These are phyloP conservation scores for Pheosia gnoma DNA, from an alignment of 2,888 invertebrate genomes.

Conservation along the genomic window DNA sequence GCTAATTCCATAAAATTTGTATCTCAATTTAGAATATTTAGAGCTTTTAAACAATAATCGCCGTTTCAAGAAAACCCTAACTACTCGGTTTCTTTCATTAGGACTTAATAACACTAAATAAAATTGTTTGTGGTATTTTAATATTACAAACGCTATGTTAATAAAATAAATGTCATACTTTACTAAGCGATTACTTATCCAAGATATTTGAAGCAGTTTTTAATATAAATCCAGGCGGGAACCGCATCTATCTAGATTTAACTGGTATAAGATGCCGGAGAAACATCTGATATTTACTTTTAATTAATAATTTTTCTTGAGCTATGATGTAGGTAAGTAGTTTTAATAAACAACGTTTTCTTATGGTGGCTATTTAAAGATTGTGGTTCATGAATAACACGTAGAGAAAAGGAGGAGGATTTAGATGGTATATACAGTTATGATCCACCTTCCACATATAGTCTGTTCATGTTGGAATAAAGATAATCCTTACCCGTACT, in stretches of 20 bases:
- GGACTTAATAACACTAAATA: background rate
- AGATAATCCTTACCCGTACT: too few species aligned
- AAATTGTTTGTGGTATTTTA: background rate
- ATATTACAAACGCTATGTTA: background rate
- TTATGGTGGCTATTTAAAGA: background rate
- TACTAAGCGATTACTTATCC: constrained; percentile 11
- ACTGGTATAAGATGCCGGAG: constrained; percentile 25
- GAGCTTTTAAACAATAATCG: background rate
- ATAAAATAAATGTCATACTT: background rate
- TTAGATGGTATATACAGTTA: too few species aligned
- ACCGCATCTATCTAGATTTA: constrained; percentile 31
- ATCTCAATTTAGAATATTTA: background rate
- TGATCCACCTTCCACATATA: too few species aligned
- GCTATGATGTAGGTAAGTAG: background rate
- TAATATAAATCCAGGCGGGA: constrained; percentile 29
- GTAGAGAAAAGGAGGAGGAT: too few species aligned
- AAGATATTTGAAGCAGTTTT: constrained; percentile 24
- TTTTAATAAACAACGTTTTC: background rate
- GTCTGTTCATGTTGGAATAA: too few species aligned
- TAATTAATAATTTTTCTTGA: background rate
- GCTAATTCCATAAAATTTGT: background rate
- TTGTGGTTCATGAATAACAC: too few species aligned
- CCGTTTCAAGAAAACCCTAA: background rate
- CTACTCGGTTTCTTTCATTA: too few species aligned
- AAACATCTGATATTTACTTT: background rate